Conservation (phyloP, 2,888 invertebrate species). For the Heliconius hortense region DNA sequence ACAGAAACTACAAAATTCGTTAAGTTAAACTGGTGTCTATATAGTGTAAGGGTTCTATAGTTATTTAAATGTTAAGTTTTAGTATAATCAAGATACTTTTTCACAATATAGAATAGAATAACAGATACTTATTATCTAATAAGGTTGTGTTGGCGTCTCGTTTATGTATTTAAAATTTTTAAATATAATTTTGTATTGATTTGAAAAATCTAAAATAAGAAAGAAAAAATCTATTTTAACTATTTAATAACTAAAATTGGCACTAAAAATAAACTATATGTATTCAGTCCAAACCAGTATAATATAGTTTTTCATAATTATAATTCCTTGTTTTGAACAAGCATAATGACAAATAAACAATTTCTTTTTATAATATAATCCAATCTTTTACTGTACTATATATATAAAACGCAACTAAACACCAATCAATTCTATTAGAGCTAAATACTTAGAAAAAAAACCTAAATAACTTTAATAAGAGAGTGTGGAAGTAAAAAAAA, state of each 20-base stretch:
- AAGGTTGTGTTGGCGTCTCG: too few species aligned
- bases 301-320: too few species aligned
- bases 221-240: neutral
- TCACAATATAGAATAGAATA: too few species aligned
- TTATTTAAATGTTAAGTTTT: neutral
- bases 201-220: neutral
- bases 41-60: neutral
- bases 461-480: conserved; percentile 77
- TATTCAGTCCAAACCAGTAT: too few species aligned
- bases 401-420: neutral
- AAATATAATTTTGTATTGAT: neutral
- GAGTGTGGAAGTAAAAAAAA: conserved; percentile 78
- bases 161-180: too few species aligned
- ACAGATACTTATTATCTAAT: too few species aligned
- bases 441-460: conserved; percentile 58
- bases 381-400: neutral
- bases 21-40: conserved; percentile 47
- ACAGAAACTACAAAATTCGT: conserved; percentile 66
- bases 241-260: neutral
- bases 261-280: neutral
- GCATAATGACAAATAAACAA: too few species aligned
- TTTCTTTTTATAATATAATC: neutral
- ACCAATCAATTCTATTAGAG: conserved; percentile 42
- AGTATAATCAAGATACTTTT: neutral
- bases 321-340: too few species aligned